Base-by-base conservation (phyloP, 2,113 vertebrate genomes). In the Misgurnus anguillicaudatus region DNA sequence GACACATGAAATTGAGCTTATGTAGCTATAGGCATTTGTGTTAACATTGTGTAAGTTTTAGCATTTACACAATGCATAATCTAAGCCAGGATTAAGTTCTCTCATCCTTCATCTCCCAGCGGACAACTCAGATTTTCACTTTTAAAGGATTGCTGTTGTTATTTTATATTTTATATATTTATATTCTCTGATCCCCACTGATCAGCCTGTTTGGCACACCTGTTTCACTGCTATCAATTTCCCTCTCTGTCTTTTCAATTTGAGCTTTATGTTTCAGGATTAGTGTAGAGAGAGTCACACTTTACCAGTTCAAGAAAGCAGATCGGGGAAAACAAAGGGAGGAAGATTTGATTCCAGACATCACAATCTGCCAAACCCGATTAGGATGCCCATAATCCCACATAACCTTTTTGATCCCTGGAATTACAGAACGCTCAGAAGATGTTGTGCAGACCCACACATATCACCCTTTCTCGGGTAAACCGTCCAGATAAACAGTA, bases 321-420 rank as follows among this genome's bases (percentile, higher is more conserved):
- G 55, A n/a, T 45, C 19, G 14, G 60, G n/a, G 53, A 8, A 57
- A 19, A 57, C 17, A 19, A 57, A 19, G 17, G 53, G n/a, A 19
- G n/a, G 53, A 60, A 19, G 13, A 61, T 60, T 17, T 74, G 71
- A 31, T 45, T 60, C 21, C 39, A 74, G 55, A 45, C 42, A 73
- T 45, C 38, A 73, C 17, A 57, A 57, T 73, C 67, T 16, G 8
- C 48, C 67, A 61, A 61, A 61, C 38, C 39, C 1, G 39, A 60
- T 74, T 74, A 73, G 55, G n/a, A 60, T 13, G 51, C 10, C 69
- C n/a, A n/a, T 58, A 72, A 72, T 72, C 69, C 41, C 10, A 60
- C 42, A 13, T 31, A 60, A 61, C 39, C 39, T 13, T 1, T 41
- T 3, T 74, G 41, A 45, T 74, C 4, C 7, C n/a, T 60, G 57